Base-by-base conservation (phyloP, 2,888 invertebrate genomes). In the Blastobasis lacticolella region DNA sequence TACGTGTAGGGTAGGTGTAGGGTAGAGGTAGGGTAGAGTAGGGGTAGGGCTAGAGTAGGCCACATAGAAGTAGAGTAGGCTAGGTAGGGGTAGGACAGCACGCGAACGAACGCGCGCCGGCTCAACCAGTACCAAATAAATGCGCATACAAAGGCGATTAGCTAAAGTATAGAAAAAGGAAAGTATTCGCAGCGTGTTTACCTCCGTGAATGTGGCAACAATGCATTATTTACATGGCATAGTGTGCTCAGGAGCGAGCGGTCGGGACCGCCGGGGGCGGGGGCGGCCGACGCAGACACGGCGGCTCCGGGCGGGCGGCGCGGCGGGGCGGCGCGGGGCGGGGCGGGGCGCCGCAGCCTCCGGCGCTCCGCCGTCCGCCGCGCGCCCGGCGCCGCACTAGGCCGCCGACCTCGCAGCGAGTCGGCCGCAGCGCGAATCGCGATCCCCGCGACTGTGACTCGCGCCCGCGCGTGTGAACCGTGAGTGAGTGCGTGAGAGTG, bases 251-350 rank as follows among this genome's bases (percentile, higher is more conserved):
- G 9, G 1, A 42, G 6, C 9, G 42, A 42, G 42, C n/a, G 10
- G 42, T 42, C 42, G 9, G 4, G 5, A 9, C 6, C 42, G 42
- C 5, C 42, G 49, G 43, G 40, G 50, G 8, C 38, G 51, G 41
- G 4, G 42, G 47, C 38, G 55, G 38, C 45, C 48, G 48, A 7
- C 48, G 49, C 46, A 38, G 46, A 37, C 38, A n/a, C 46, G 36
- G 46, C 46, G 46, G 46, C 46, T 38, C 38, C 46, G 38, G 46
- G n/a, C 9, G 37, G 9, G 37, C 37, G 46, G 46, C 36, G 45
- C 45, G 8, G 46, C 37, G 8, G n/a, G n/a, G n/a, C n/a, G n/a
- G 46, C 46, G 46, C 1, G 46, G 37, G 5, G 37, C 37, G n/a
- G 9, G 5, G 45, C 45, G 7, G 23, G 6, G 23, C 10, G 23